phyloP scores from a whole-genome alignment of 2,797 vertebrate species.

The Ceryle rudis region DNA sequence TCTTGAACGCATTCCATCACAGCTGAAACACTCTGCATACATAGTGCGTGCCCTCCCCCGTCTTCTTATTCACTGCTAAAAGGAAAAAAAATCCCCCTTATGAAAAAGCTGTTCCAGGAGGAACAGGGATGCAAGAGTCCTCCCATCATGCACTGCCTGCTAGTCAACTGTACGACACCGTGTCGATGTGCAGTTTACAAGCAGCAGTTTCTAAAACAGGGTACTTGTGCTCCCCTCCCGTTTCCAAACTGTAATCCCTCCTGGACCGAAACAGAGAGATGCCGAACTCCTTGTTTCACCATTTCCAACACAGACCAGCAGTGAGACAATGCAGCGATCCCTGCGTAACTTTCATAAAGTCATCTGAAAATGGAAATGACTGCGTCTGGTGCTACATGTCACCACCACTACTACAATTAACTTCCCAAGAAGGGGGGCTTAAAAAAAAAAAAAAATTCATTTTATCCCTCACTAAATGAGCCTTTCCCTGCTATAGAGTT shows the following conservation, averaged over 20 bases:
- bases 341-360: neutral
- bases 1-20: constrained; percentile 32
- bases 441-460: neutral
- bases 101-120: neutral
- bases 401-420: neutral
- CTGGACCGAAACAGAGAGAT: neutral
- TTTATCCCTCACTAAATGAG: neutral
- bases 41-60: rapidly evolving
- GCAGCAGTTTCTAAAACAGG: neutral
- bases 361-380: neutral
- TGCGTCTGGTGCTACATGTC: rapidly evolving
- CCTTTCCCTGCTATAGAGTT: neutral
- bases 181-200: neutral
- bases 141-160: neutral
- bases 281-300: neutral
- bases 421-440: neutral
- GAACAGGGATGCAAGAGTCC: constrained; percentile 7
- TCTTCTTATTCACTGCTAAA: neutral
- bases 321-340: neutral
- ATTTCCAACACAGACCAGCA: neutral
- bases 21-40: neutral
- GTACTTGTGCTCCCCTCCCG: neutral
- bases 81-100: neutral
- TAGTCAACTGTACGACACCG: neutral
- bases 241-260: neutral